These are phyloP conservation scores for Chrysoperla carnea DNA, from an alignment of 1,140 invertebrate genomes.

Conservation along the genomic window DNA sequence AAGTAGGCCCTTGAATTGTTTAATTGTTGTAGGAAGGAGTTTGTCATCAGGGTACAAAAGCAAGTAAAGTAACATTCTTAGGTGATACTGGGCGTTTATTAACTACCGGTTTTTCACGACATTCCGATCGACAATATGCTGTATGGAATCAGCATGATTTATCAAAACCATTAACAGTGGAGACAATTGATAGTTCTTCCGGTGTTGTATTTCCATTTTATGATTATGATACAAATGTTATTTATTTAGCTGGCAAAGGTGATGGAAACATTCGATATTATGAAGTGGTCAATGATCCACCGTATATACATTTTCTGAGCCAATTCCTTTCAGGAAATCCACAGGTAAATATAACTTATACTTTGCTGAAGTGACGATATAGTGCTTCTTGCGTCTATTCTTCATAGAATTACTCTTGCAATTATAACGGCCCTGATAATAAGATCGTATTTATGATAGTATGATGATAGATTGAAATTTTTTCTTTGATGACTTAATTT, in stretches of 20 bases:
- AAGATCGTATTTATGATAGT: too few species aligned
- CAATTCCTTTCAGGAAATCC: constrained; percentile 83
- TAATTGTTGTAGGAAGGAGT: constrained; percentile 52
- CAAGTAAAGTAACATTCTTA: constrained; percentile 77
- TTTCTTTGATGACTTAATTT: too few species aligned
- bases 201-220: constrained; percentile 86
- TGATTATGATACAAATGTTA: constrained; percentile 80
- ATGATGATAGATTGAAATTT: too few species aligned
- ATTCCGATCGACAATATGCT: constrained; percentile 76
- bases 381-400: too few species aligned
- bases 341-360: constrained; percentile 29
- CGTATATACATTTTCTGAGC: constrained; percentile 77
- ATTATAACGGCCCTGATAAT: too few species aligned
- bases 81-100: constrained; percentile 56
- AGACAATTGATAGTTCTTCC: constrained; percentile 80
- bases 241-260: constrained; percentile 50
- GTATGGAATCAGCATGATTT: constrained; percentile 77
- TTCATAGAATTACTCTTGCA: too few species aligned
- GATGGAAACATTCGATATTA: constrained; percentile 92
- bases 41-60: constrained; percentile 75
- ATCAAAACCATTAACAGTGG: constrained; percentile 49
- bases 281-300: constrained; percentile 70
- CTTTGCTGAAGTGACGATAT: background rate
- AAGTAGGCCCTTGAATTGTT: too few species aligned
- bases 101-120: constrained; percentile 79